phyloP scores from a whole-genome alignment of 2,888 invertebrate species.

The Carterocephalus palaemon region DNA sequence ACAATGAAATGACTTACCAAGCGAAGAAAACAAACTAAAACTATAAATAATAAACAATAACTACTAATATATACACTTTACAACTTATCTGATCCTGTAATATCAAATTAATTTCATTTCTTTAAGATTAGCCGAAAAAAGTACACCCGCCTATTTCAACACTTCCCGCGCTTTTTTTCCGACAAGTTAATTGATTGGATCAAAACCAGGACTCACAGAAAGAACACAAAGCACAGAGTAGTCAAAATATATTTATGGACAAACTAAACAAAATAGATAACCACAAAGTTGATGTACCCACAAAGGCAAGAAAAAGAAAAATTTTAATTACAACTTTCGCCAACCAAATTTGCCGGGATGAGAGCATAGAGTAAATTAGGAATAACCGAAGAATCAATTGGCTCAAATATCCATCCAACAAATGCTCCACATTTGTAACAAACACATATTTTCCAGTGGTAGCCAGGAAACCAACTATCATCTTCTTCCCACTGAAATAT shows the following conservation, averaged over 20 bases:
- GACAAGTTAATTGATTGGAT: too few species aligned
- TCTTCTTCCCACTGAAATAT: conserved; percentile 72
- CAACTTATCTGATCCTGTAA: too few species aligned
- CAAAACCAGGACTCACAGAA: too few species aligned
- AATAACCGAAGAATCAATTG: conserved; percentile 39
- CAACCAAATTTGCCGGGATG: conserved; percentile 48
- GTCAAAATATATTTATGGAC: not conserved
- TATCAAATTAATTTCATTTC: too few species aligned
- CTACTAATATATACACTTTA: too few species aligned
- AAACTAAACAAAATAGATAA: conserved; percentile 29
- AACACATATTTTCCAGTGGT: conserved; percentile 76
- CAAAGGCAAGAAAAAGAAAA: conserved; percentile 28
- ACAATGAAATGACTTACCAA: too few species aligned
- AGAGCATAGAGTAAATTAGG: conserved; percentile 48
- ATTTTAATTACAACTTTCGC: conserved; percentile 57
- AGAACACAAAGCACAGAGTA: too few species aligned
- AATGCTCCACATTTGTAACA: conserved; percentile 78
- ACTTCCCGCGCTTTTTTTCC: too few species aligned
- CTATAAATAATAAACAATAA: too few species aligned
- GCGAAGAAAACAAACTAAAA: too few species aligned
- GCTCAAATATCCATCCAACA: conserved; percentile 78
- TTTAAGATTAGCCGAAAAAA: too few species aligned
- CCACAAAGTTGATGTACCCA: conserved; percentile 28
- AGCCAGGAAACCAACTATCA: conserved; percentile 80
- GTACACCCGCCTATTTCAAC: too few species aligned